Evolutionary conservation across 1,140 invertebrate genomes (phyloP).

Genomic region (Penaeus indicus): DNA sequence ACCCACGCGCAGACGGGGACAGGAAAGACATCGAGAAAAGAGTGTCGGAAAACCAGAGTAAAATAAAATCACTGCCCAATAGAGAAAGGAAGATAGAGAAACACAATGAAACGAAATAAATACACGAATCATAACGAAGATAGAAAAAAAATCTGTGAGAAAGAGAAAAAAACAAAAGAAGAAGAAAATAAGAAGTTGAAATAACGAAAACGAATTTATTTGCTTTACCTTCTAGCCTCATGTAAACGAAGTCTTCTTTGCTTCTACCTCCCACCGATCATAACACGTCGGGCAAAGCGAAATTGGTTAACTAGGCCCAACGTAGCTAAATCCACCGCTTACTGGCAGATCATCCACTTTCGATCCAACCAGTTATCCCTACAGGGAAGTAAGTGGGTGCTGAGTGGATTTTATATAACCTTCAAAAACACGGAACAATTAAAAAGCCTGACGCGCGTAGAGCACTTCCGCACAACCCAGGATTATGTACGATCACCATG

Average conservation of each 20-base stretch:
- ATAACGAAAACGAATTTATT: background rate
- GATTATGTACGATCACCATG: background rate
- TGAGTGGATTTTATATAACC: slow-evolving; percentile 37
- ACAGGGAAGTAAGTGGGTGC: slow-evolving; percentile 9
- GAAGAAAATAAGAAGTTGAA: background rate
- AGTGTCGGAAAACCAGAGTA: no score
- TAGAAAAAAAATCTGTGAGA: no score
- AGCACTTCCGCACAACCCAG: slow-evolving; percentile 29
- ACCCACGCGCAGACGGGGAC: no score
- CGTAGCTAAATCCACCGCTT: no score
- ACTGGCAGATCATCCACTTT: no score
- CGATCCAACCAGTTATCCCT: slow-evolving; percentile 32
- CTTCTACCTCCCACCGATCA: slow-evolving; percentile 11
- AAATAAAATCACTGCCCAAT: no score
- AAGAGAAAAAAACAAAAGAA: no score
- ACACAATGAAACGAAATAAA: no score
- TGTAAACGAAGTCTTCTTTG: slow-evolving; percentile 46
- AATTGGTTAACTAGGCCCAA: no score
- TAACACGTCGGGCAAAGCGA: background rate
- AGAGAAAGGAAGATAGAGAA: no score
- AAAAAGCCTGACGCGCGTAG: slow-evolving; percentile 16
- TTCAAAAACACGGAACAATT: slow-evolving; percentile 16
- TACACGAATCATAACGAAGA: no score
- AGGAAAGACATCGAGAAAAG: no score
- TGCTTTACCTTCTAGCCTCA: slow-evolving; percentile 54